These are phyloP conservation scores for Panorpa germanica DNA, from an alignment of 2,888 invertebrate genomes.

Conservation along the genomic window DNA sequence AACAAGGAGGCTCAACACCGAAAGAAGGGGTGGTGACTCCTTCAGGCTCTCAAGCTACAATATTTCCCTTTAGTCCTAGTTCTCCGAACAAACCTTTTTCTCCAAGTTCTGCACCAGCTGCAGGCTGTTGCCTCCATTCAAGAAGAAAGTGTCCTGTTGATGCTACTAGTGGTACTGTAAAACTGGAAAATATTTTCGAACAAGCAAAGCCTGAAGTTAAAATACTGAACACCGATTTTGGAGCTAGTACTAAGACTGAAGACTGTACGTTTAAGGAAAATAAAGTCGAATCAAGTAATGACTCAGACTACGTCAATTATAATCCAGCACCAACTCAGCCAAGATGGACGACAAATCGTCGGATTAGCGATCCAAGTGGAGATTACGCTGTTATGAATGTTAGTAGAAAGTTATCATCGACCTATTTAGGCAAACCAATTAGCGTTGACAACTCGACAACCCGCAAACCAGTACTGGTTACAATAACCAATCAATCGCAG, in stretches of 20 bases:
- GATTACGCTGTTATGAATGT: slow-evolving; percentile 32
- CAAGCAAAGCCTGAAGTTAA: slow-evolving; percentile 10
- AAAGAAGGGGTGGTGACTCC: slow-evolving; percentile 26
- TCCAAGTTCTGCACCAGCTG: slow-evolving; percentile 12
- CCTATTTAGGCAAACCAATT: slow-evolving; percentile 11
- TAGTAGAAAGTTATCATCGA: slow-evolving; percentile 13
- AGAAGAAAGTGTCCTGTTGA: slow-evolving; percentile 21
- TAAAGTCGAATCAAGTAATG: too few relatives aligned
- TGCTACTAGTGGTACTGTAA: slow-evolving; percentile 19
- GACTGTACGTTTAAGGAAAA: too few relatives aligned
- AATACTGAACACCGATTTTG: slow-evolving; percentile 13
- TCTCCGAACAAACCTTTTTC: slow-evolving; percentile 34
- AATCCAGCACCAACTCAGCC: slow-evolving; percentile 15
- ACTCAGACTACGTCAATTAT: slow-evolving; percentile 23
- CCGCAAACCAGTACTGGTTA: slow-evolving; percentile 13
- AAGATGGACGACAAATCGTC: slow-evolving; percentile 17
- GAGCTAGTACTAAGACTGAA: too few relatives aligned
- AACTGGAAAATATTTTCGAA: slow-evolving; percentile 13
- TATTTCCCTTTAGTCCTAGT: slow-evolving; percentile 49
- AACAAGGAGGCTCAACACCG: slow-evolving; percentile 10
- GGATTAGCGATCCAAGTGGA: slow-evolving; percentile 14
- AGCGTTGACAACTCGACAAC: slow-evolving; percentile 10
- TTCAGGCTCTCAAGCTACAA: slow-evolving; percentile 37
- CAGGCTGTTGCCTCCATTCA: too few relatives aligned
- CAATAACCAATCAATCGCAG: slow-evolving; percentile 11